Evolutionary conservation across 64 coral and sea anemone genomes (phyloP).

Genomic region (Montipora efflorescens): DNA sequence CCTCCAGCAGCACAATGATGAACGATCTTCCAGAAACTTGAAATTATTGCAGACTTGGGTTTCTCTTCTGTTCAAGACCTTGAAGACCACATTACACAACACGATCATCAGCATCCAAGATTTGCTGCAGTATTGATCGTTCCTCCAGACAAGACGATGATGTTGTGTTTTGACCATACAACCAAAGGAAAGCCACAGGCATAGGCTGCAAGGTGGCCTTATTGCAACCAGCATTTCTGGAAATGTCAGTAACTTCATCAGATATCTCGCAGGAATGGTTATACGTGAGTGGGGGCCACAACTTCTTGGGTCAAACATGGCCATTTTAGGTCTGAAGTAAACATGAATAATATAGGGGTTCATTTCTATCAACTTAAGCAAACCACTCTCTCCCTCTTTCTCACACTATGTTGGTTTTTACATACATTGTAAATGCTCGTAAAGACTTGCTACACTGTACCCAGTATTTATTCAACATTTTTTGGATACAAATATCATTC

Average conservation of each 20-base stretch:
- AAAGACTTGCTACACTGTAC: neutral
- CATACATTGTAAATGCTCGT: neutral
- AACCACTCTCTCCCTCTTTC: no score
- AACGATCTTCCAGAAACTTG: neutral
- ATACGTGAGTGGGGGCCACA: neutral
- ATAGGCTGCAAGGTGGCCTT: neutral
- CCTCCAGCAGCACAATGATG: neutral
- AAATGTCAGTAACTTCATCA: neutral
- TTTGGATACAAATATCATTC: no score
- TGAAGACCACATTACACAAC: neutral
- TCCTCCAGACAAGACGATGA: constrained; percentile 33
- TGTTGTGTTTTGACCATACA: constrained; percentile 11
- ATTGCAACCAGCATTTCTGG: neutral
- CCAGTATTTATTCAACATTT: no score
- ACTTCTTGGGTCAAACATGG: constrained; percentile 27
- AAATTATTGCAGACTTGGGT: constrained; percentile 20
- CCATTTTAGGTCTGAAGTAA: constrained; percentile 18
- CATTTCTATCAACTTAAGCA: no score
- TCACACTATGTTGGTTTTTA: neutral
- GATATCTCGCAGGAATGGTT: constrained; percentile 7
- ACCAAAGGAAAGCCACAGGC: neutral
- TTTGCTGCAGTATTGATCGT: constrained; percentile 50
- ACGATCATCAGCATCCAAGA: neutral
- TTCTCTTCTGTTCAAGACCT: constrained; percentile 36
- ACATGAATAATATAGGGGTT: neutral